Evolutionary conservation across 2,888 invertebrate species (phyloP).

Genomic region (Slavum lentiscoides): DNA sequence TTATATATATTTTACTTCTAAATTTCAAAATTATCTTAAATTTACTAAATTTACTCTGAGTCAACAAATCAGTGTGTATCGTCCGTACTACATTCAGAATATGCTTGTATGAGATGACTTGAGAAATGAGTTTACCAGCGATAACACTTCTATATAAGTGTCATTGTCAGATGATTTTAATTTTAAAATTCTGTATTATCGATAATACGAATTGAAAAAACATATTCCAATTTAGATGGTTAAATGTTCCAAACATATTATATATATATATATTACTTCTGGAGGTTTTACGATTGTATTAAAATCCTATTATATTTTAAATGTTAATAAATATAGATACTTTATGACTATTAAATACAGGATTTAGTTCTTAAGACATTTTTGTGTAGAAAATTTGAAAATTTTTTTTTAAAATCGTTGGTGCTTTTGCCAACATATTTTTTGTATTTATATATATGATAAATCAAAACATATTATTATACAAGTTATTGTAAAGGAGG

Average conservation of each 20-base stretch:
- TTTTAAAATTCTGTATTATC: neutral
- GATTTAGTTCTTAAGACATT: neutral
- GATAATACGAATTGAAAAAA: neutral
- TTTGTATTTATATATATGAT: neutral
- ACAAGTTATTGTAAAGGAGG: conserved; percentile 9
- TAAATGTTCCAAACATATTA: neutral
- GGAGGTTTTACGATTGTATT: neutral
- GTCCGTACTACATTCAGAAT: neutral
- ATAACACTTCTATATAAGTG: neutral
- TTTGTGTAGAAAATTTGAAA: neutral
- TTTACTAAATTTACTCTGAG: too few relatives aligned
- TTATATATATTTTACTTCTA: too few relatives aligned
- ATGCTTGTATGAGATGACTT: neutral
- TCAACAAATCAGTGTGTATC: too few relatives aligned
- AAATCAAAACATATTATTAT: conserved; percentile 29
- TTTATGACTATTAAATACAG: neutral
- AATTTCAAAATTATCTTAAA: too few relatives aligned
- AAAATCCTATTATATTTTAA: neutral
- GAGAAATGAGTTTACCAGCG: neutral
- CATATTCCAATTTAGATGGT: neutral
- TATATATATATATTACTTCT: neutral
- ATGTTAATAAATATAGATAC: neutral
- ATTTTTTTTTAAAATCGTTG: neutral
- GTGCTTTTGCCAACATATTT: neutral
- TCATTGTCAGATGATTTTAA: neutral